These are phyloP conservation scores for Lamproptera curius DNA, from an alignment of 2,888 invertebrate genomes.

Conservation along the genomic window DNA sequence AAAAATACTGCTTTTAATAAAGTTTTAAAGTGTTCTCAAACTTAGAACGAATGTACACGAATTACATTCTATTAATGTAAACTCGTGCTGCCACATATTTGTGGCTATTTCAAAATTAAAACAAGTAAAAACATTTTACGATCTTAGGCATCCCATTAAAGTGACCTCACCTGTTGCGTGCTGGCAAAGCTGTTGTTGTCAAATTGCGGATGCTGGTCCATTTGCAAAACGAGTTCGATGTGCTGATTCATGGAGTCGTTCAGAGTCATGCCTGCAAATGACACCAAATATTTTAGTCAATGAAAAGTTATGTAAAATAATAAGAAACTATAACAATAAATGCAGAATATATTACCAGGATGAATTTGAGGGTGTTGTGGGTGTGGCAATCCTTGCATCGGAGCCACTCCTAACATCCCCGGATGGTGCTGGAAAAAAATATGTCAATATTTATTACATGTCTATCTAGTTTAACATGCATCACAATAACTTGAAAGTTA, in stretches of 20 bases:
- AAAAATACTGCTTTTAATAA: too few species aligned
- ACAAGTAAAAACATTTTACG: too few species aligned
- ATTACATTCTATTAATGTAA: too few species aligned
- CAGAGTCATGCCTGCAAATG: constrained; percentile 64
- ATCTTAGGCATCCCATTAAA: too few species aligned
- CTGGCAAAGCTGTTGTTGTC: constrained; percentile 73
- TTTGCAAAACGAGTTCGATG: constrained; percentile 73
- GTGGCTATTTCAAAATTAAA: too few species aligned
- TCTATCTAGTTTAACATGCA: not conserved
- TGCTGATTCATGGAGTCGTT: constrained; percentile 77
- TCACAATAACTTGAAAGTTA: not conserved
- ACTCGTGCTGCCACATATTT: too few species aligned
- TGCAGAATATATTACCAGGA: constrained; percentile 53
- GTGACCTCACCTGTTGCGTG: constrained; percentile 60
- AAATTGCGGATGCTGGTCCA: constrained; percentile 75
- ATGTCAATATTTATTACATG: not conserved
- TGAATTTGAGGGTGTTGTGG: constrained; percentile 76
- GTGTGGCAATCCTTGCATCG: constrained; percentile 72
- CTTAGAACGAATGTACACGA: too few species aligned
- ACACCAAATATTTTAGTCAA: too few species aligned
- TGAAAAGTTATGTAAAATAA: too few species aligned
- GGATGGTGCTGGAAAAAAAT: constrained; percentile 67
- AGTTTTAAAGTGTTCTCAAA: too few species aligned
- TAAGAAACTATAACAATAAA: not conserved
- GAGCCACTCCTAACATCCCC: constrained; percentile 71